These are phyloP conservation scores for Chrysodeixis includens DNA, from an alignment of 2,888 invertebrate genomes.

Conservation along the genomic window DNA sequence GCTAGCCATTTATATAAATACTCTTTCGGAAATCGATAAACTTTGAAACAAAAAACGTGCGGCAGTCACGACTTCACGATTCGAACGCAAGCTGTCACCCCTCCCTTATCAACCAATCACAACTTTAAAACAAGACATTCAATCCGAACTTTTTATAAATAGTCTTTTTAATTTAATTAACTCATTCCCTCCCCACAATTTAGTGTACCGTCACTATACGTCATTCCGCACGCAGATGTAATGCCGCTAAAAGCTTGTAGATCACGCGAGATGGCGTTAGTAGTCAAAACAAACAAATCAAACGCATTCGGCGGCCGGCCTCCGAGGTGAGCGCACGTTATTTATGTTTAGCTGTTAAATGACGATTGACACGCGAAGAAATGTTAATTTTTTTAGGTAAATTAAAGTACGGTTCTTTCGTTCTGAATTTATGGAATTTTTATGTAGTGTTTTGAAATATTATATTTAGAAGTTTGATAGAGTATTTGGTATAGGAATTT, in stretches of 20 bases:
- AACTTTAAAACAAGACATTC: conserved; percentile 13
- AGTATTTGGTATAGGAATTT: background rate
- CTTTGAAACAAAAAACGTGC: background rate
- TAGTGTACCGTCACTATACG: conserved; percentile 43
- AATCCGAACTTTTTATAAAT: conserved; percentile 31
- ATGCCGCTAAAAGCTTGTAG: conserved; percentile 67
- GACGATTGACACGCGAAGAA: conserved; percentile 61
- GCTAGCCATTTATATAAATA: background rate
- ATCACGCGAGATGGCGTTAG: conserved; percentile 77
- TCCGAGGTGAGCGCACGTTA: conserved; percentile 60
- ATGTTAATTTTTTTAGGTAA: conserved; percentile 36
- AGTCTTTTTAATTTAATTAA: conserved; percentile 59
- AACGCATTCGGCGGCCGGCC: conserved; percentile 64
- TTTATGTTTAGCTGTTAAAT: conserved; percentile 59
- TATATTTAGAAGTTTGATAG: background rate
- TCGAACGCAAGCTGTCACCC: background rate
- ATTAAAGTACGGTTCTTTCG: conserved; percentile 19
- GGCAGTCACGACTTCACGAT: background rate
- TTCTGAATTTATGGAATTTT: conserved; percentile 13
- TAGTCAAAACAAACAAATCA: conserved; percentile 77
- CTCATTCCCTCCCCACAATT: conserved; percentile 51
- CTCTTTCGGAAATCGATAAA: conserved; percentile 5
- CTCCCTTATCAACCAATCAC: background rate
- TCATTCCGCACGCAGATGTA: conserved; percentile 57
- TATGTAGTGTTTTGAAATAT: background rate